These are phyloP conservation scores for Thelaira solivaga DNA, from an alignment of 2,888 invertebrate genomes.

Conservation along the genomic window DNA sequence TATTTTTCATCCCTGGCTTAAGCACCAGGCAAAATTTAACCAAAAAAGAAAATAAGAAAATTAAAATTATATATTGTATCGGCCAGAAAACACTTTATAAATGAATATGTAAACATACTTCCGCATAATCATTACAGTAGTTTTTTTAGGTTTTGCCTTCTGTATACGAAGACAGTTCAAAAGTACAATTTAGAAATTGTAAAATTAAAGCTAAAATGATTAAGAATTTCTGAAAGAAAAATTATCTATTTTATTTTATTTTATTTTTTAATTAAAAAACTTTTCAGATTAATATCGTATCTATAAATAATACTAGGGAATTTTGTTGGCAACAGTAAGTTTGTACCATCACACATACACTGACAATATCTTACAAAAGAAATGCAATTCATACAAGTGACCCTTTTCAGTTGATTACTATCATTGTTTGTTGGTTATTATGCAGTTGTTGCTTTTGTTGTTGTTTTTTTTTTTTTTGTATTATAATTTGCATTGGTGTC, in stretches of 20 bases:
- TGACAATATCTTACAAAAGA: background rate
- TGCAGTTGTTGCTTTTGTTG: no score
- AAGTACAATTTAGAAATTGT: no score
- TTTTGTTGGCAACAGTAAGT: conserved; percentile 19
- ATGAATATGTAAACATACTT: conserved; percentile 51
- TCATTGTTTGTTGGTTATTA: conserved; percentile 47
- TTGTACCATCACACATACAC: background rate
- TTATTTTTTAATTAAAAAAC: no score
- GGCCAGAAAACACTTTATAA: conserved; percentile 32
- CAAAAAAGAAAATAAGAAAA: conserved; percentile 9
- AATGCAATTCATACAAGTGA: conserved; percentile 29
- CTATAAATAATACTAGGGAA: background rate
- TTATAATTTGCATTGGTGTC: conserved; percentile 48
- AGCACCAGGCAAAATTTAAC: background rate
- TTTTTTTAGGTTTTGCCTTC: background rate
- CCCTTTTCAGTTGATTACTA: conserved; percentile 49
- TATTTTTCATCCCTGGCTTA: no score
- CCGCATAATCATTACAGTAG: conserved; percentile 41
- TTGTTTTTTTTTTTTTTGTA: conserved; percentile 19
- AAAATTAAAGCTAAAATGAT: no score
- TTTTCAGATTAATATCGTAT: background rate
- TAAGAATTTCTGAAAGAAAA: no score
- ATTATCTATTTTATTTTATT: no score
- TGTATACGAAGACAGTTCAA: background rate
- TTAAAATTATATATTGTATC: conserved; percentile 29